phyloP scores from a whole-genome alignment of 1,140 invertebrate species.

The Drosophila elegans region DNA sequence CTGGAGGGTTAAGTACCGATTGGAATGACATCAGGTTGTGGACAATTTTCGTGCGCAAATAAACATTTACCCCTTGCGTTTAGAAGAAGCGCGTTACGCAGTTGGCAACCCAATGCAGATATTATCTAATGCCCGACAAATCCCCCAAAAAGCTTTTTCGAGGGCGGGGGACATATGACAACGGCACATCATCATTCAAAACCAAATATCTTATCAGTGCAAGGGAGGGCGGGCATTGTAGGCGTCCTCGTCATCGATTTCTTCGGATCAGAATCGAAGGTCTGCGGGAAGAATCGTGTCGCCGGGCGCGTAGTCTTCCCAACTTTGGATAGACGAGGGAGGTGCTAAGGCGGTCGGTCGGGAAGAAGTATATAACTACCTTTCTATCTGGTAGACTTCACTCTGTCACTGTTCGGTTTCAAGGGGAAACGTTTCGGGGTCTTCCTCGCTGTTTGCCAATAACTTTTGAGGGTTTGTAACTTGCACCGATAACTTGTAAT shows the following conservation, averaged over 20 bases:
- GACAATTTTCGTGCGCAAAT: slow-evolving; percentile 20
- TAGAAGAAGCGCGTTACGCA: slow-evolving; percentile 47
- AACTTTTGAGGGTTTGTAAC: slow-evolving; percentile 39
- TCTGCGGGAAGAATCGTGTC: slow-evolving; percentile 22
- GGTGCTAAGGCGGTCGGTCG: background rate
- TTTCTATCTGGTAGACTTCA: background rate
- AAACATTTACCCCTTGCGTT: slow-evolving; percentile 6
- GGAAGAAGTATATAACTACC: background rate
- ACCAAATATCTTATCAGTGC: slow-evolving; percentile 67
- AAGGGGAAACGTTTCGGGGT: slow-evolving; percentile 14
- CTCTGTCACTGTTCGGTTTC: slow-evolving; percentile 6
- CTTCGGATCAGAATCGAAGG: slow-evolving; percentile 49
- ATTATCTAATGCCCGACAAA: slow-evolving; percentile 78
- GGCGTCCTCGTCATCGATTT: slow-evolving; percentile 10
- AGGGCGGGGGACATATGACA: slow-evolving; percentile 60
- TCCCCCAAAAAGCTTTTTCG: slow-evolving; percentile 58
- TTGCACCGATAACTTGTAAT: slow-evolving; percentile 51
- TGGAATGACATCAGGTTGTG: slow-evolving; percentile 9
- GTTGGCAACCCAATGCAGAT: slow-evolving; percentile 49
- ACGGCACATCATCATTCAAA: slow-evolving; percentile 81
- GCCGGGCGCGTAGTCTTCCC: slow-evolving; percentile 11
- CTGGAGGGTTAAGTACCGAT: background rate
- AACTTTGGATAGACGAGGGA: background rate
- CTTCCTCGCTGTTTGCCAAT: slow-evolving; percentile 23
- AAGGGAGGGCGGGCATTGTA: slow-evolving; percentile 5